A percentile compares a stretch with the other conserved stretches of the same genome.
phyloP scores from a whole-genome alignment of 2,113 vertebrate genomes.

The Halichoerus grypus region DNA sequence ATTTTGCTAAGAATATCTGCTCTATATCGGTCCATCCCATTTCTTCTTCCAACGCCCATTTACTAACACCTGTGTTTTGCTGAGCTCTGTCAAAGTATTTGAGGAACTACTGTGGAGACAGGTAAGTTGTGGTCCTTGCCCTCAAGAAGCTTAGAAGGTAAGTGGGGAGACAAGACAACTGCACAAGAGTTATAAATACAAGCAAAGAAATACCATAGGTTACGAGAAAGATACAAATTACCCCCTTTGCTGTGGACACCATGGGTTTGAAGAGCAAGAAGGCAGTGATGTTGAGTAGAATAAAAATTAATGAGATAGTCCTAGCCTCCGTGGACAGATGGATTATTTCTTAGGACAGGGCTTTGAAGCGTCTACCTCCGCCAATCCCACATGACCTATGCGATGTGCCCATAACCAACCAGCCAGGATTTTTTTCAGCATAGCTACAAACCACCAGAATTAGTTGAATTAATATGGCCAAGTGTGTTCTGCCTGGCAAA shows the following conservation, averaged over 20 bases:
- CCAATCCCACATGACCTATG: neutral
- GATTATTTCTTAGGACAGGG: neutral
- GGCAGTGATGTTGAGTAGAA: neutral
- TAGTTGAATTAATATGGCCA: neutral
- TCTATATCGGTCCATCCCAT: neutral
- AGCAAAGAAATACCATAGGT: neutral
- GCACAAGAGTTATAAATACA: neutral
- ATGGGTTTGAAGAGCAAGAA: conserved; percentile 22
- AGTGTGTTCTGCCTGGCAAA: neutral
- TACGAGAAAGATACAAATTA: neutral
- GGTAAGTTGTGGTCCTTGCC: neutral
- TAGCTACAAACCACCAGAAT: neutral
- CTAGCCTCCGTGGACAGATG: conserved; percentile 1
- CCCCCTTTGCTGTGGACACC: neutral
- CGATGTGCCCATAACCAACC: neutral
- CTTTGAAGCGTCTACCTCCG: neutral
- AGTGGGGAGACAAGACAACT: neutral
- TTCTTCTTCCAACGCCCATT: neutral
- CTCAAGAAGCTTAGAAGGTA: neutral
- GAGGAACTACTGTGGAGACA: neutral
- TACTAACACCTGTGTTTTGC: neutral
- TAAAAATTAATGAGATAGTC: neutral
- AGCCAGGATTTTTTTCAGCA: neutral
- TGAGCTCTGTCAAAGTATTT: neutral
- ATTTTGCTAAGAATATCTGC: conserved; percentile 9